Conservation (phyloP, 2,888 invertebrate species). For the Acrobasis suavella region DNA sequence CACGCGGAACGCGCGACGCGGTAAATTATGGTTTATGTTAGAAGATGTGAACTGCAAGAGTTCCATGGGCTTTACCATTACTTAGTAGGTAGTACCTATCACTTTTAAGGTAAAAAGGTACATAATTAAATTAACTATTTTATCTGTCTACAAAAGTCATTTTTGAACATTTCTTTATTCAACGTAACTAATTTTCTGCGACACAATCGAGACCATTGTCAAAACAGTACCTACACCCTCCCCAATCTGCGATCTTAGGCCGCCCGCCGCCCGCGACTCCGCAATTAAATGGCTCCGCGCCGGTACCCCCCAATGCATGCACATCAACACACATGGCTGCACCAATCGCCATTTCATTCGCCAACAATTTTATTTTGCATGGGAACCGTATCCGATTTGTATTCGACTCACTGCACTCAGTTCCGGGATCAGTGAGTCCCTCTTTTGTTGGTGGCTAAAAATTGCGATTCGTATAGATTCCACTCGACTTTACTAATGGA, state of each 20-base stretch:
- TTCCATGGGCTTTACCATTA: too few species aligned
- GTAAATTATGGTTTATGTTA: too few species aligned
- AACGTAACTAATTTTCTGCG: background rate
- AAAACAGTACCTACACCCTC: background rate
- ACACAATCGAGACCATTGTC: background rate
- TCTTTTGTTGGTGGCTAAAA: slow-evolving; percentile 8
- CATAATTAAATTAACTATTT: too few species aligned
- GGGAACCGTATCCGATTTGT: slow-evolving; percentile 51
- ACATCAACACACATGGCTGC: slow-evolving; percentile 49
- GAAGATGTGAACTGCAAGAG: too few species aligned
- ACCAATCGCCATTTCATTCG: slow-evolving; percentile 40
- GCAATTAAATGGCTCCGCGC: slow-evolving; percentile 78
- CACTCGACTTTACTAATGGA: slow-evolving; percentile 11
- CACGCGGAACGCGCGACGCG: too few species aligned
- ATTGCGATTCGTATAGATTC: background rate
- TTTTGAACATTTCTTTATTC: background rate
- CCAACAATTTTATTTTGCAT: slow-evolving; percentile 47
- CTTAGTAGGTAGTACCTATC: too few species aligned
- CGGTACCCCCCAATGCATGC: slow-evolving; percentile 60
- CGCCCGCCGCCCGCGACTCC: slow-evolving; percentile 37
- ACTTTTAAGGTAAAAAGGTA: too few species aligned
- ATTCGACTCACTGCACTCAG: slow-evolving; percentile 54
- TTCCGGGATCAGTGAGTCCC: slow-evolving; percentile 52
- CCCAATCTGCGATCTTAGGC: background rate
- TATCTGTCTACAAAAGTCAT: background rate